These are phyloP conservation scores for Phymanthus crucifer DNA, from an alignment of 92 coral and sea anemone genomes.

Conservation along the genomic window DNA sequence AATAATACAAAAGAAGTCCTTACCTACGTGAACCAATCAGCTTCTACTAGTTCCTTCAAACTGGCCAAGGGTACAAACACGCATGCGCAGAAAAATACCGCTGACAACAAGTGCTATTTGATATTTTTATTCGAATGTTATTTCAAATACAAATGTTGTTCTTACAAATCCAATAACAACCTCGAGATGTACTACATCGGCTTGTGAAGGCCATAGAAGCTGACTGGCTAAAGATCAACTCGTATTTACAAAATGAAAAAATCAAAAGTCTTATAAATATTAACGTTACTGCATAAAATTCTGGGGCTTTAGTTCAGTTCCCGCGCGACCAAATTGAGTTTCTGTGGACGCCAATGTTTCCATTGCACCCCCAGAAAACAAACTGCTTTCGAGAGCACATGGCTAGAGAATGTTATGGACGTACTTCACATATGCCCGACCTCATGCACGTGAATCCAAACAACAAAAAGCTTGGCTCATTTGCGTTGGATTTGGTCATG, in stretches of 20 bases:
- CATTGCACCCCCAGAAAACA: too few species aligned
- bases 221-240: constrained; percentile 13
- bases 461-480: too few species aligned
- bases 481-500: too few species aligned
- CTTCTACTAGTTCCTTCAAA: constrained; percentile 23
- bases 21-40: constrained; percentile 7
- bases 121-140: not conserved
- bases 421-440: too few species aligned
- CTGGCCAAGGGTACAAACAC: not conserved
- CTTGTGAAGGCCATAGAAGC: constrained; percentile 31
- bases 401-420: too few species aligned
- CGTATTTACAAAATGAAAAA: not conserved
- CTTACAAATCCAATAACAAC: not conserved
- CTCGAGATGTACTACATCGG: not conserved
- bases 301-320: not conserved
- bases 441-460: too few species aligned
- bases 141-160: not conserved
- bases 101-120: constrained; percentile 15
- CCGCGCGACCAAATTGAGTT: too few species aligned
- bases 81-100: constrained; percentile 38
- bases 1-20: too few species aligned
- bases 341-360: too few species aligned
- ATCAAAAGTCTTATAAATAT: not conserved
- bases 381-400: too few species aligned
- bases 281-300: not conserved